These are phyloP conservation scores for Setophaga coronata DNA, from an alignment of 2,113 vertebrate genomes.

Conservation along the genomic window DNA sequence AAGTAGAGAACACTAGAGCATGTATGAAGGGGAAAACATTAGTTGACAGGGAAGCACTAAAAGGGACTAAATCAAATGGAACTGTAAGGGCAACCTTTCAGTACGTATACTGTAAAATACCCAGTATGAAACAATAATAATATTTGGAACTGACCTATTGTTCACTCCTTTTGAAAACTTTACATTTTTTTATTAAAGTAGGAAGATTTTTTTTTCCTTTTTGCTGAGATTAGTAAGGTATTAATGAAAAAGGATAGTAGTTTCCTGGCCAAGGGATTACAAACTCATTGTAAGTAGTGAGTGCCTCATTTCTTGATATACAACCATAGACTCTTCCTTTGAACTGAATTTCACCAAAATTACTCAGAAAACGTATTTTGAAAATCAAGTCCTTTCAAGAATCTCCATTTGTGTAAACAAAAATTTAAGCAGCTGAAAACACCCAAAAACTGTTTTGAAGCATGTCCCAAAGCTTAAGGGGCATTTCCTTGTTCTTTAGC, in stretches of 20 bases:
- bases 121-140: neutral
- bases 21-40: neutral
- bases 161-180: neutral
- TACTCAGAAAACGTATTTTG: neutral
- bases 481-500: neutral
- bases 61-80: neutral
- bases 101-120: neutral
- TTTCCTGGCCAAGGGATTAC: neutral
- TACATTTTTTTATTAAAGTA: neutral
- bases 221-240: neutral
- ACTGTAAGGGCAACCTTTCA: neutral
- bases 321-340: neutral
- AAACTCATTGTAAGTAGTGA: neutral
- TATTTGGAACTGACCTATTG: neutral
- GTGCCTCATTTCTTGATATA: neutral
- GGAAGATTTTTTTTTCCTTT: neutral
- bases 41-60: neutral
- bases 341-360: neutral
- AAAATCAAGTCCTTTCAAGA: neutral
- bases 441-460: neutral
- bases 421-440: neutral
- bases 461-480: neutral
- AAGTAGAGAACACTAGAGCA: neutral
- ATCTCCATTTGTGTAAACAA: neutral
- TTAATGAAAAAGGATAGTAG: neutral